phyloP scores from a whole-genome alignment of 2,888 invertebrate genomes.

The Patella pellucida region DNA sequence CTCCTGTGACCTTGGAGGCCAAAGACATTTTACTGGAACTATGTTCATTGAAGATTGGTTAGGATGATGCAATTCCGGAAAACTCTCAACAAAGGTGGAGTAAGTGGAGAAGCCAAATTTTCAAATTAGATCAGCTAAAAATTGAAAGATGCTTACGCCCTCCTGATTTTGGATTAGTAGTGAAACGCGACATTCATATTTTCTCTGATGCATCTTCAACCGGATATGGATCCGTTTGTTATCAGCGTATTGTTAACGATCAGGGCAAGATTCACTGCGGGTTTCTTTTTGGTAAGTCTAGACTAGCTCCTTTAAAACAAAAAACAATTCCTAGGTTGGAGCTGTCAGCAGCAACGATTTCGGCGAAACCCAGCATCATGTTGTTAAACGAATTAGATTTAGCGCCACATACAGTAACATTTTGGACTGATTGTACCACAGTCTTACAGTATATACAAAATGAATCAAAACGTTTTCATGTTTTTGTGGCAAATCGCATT shows the following conservation, averaged over 20 bases:
- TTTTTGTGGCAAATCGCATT: conserved; percentile 21
- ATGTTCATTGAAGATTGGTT: background rate
- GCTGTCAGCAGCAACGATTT: conserved; percentile 18
- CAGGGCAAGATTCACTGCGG: conserved; percentile 14
- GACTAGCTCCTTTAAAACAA: conserved; percentile 18
- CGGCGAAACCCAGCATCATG: conserved; percentile 3
- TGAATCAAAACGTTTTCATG: conserved; percentile 17
- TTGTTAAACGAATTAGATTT: conserved; percentile 8
- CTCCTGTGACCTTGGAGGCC: conserved; percentile 15
- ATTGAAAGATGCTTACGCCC: background rate
- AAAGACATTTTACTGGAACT: conserved; percentile 12
- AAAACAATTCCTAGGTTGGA: conserved; percentile 24
- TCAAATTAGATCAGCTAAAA: conserved; percentile 4
- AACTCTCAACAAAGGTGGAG: conserved; percentile 3
- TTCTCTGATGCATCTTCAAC: conserved; percentile 22
- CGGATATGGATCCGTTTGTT: conserved; percentile 20
- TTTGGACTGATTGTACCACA: conserved; percentile 16
- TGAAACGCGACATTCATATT: conserved; percentile 7
- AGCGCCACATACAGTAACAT: background rate
- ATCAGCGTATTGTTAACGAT: conserved; percentile 7
- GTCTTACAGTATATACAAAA: conserved; percentile 16
- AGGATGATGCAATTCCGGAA: conserved; percentile 15
- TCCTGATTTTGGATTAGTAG: background rate
- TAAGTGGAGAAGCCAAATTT: conserved; percentile 1
- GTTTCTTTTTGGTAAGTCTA: conserved; percentile 17